Evolutionary conservation across 2,888 invertebrate species (phyloP), one percentile per base, ranked within the genome.

Genomic region (Chrysomela aeneicollis): DNA sequence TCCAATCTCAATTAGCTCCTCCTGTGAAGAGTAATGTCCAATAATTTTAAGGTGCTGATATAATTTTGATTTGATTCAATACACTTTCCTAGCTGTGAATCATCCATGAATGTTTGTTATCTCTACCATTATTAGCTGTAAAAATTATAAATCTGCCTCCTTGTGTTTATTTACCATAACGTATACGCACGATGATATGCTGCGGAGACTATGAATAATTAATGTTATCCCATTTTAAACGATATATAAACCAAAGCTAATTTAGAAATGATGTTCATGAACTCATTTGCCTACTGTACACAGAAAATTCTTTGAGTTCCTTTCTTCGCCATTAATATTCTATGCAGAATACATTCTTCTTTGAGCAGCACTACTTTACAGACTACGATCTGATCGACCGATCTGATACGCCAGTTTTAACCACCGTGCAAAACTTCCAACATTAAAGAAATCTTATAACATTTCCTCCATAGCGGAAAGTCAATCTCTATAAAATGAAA

Each of bases 91-190:
- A 3, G n/a, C 15, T 61, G 53, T 58, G 57, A 47, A 62, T 55
- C 66, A 55, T 66, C 66, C 59, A 58, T 62, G 59, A 59, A n/a
- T 66, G 65, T 65, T 65, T 65, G 59, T 65, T 65, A 61, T 65
- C 58, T 53, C 59, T 62, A 62, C 42, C 50, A 61, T 66, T 66
- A 66, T 66, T 66, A 62, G 66, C 66, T 66, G 66, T 59, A 62
- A 61, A 65, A 66, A 66, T 42, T 12, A 15, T 42, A 42, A 42
- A 42, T 42, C 15, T 12, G 15, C 15, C 15, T 42, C n/a, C 3
- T n/a, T n/a, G 12, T 42, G 42, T 42, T 42, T 42, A 42, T 42
- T 42, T 42, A 42, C 15, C 9, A 42, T 42, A 42, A 4, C 42
- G 15, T 15, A 42, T n/a, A 42, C n/a, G 12, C 15, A 12, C 42